Conservation (phyloP, 2,113 vertebrate species). For the Bothrops jararaca region DNA sequence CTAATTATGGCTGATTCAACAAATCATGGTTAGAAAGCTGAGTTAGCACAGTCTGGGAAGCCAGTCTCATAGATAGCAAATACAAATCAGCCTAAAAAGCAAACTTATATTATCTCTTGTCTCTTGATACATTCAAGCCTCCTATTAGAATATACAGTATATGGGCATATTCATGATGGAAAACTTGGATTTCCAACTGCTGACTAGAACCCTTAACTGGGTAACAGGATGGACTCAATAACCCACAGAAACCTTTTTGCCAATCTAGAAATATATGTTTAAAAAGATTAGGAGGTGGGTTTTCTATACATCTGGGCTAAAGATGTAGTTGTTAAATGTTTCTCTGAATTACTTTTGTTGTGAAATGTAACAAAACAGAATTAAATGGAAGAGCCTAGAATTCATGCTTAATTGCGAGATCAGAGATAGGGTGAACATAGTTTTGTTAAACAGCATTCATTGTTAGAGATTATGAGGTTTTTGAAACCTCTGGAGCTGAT, state of each 20-base stretch:
- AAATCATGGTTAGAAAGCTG: too few relatives aligned
- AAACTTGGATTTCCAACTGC: not conserved
- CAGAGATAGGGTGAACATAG: not conserved
- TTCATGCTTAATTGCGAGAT: not conserved
- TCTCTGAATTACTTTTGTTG: not conserved
- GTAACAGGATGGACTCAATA: not conserved
- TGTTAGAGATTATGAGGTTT: not conserved
- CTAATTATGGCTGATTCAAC: too few relatives aligned
- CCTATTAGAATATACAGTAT: not conserved
- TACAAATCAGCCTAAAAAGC: not conserved
- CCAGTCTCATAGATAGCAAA: too few relatives aligned
- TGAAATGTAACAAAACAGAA: not conserved
- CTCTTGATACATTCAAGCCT: not conserved
- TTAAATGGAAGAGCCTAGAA: not conserved
- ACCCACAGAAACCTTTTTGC: too few relatives aligned
- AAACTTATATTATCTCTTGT: not conserved
- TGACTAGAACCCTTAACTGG: not conserved
- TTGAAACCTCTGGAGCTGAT: too few relatives aligned
- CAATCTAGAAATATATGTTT: not conserved
- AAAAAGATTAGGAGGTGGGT: not conserved
- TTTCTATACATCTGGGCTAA: not conserved
- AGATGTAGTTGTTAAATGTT: not conserved
- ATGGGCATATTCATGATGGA: not conserved
- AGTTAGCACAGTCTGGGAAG: too few relatives aligned
- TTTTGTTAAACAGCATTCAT: not conserved